Evolutionary conservation across 2,797 vertebrate species (phyloP), one percentile per base, ranked within the genome.

Genomic region (Muscicapa striata): DNA sequence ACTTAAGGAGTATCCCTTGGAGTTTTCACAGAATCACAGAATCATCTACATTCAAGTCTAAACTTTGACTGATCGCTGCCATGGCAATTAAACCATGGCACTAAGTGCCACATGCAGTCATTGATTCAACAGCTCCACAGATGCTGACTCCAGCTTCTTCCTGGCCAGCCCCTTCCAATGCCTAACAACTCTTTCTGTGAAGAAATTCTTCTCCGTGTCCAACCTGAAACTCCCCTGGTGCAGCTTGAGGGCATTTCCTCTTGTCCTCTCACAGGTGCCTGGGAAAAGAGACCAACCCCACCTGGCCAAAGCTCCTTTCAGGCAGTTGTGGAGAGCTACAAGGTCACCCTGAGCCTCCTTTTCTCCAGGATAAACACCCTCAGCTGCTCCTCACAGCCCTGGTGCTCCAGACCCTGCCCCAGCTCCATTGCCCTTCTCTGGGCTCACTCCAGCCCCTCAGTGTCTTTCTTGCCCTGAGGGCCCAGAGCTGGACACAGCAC

Each of bases 241-340:
- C 84, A 78, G 11, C 8, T 19, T 48, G 77, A 61, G 6, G 21
- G 9, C 3, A 13, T 40, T 46, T 66, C 18, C 9, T 54, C 41
- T 32, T 30, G 18, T 48, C 6, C 2, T 41, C 10, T 17, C 5
- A 2, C 4, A 0, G 14, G 4, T 52, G 10, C 29, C 14, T 24
- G 5, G 23, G 9, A 59, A n/a, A 59, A 73, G 24, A 20, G 43
- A 5, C 5, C 5, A 3, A 3, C n/a, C 3, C 20, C 15, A 58
- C 13, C 11, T 14, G 8, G 4, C 8, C 3, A 55, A 5, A 0
- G 10, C n/a, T 43, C n/a, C 12, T 26, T 30, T 5, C 12, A 34
- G 17, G 62, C 1, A 5, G 11, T 0, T 52, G 38, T 15, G 1
- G 22, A 2, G 30, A 54, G 2, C 2, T 2, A 11, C 3, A 22